Conservation (phyloP, 2,888 invertebrate species). For the Caenorhabditis doughertyi region DNA sequence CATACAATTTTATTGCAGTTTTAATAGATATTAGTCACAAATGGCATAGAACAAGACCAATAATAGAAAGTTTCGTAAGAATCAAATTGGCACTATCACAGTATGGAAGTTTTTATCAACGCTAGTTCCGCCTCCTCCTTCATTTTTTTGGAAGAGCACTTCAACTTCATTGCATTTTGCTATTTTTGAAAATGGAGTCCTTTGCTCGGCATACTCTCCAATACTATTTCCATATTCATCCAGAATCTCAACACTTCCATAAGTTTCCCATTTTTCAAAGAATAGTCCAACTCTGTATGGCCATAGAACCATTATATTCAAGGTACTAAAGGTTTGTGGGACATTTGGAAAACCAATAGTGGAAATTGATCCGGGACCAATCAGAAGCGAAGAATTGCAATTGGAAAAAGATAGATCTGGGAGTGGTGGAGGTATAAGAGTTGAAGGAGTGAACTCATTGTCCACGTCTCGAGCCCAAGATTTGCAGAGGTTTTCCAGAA, state of each 20-base stretch:
- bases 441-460: too few relatives aligned
- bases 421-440: background rate
- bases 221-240: constrained; percentile 3
- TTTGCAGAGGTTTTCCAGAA: constrained; percentile 23
- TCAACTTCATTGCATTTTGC: background rate
- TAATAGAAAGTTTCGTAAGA: too few relatives aligned
- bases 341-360: background rate
- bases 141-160: background rate
- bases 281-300: constrained; percentile 13
- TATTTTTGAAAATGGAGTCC: background rate
- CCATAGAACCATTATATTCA: background rate
- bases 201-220: background rate
- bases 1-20: too few relatives aligned
- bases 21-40: too few relatives aligned
- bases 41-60: too few relatives aligned
- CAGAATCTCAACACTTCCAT: background rate
- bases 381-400: constrained; percentile 12
- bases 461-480: background rate
- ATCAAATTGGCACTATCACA: background rate
- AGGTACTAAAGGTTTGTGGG: constrained; percentile 14
- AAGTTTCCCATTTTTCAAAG: constrained; percentile 10
- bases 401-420: background rate
- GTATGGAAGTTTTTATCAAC: constrained; percentile 15
- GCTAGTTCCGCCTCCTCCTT: background rate
- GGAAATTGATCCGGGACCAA: constrained; percentile 19